Conservation (phyloP, 2,113 vertebrate species). For the Eubucco bourcierii region DNA sequence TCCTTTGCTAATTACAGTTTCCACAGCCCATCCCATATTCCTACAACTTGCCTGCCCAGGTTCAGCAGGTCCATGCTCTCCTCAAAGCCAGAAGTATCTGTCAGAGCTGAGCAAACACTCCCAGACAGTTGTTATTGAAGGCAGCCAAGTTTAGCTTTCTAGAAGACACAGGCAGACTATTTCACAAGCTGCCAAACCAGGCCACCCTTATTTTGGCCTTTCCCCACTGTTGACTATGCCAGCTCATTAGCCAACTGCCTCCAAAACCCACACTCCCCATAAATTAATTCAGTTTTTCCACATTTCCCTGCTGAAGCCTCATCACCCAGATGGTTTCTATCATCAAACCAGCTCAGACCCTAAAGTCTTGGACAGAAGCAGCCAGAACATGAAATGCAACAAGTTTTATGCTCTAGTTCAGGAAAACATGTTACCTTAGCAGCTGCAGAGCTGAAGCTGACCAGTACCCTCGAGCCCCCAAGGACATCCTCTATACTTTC, state of each 20-base stretch:
- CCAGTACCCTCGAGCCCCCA: accelerated
- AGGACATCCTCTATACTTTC: accelerated
- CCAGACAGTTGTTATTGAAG: background rate
- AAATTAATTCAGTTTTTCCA: background rate
- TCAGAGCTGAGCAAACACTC: background rate
- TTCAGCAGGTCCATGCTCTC: background rate
- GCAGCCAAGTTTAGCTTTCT: background rate
- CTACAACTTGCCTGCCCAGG: background rate
- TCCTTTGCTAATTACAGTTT: background rate
- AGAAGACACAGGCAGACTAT: background rate
- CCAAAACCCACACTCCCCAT: accelerated
- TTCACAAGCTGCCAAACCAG: background rate
- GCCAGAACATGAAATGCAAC: accelerated
- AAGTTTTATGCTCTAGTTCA: background rate
- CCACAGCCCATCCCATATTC: background rate
- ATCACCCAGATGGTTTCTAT: background rate
- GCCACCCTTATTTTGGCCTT: too few relatives aligned
- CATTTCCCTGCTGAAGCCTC: background rate
- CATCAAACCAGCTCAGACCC: accelerated
- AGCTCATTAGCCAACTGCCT: background rate
- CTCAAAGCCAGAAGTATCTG: background rate
- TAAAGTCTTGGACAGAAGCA: background rate
- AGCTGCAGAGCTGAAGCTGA: accelerated
- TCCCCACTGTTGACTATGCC: too few relatives aligned
- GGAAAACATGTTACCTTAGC: background rate